Conservation (phyloP, 2,888 invertebrate genomes). For the Mesorhabditis sp. region DNA sequence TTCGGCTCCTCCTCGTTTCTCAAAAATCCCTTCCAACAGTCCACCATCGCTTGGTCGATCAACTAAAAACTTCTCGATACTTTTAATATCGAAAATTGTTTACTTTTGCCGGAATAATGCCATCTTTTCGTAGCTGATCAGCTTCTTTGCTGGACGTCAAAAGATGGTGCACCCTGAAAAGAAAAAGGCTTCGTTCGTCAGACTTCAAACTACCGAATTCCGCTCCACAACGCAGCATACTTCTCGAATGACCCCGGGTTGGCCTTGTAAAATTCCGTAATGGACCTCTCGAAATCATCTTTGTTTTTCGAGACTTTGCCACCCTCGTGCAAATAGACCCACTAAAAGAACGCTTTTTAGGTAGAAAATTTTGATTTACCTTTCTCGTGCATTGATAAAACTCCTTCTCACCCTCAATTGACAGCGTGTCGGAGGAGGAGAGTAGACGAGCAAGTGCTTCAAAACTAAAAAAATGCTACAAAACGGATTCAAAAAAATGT, state of each 20-base stretch:
- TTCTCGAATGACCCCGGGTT: not conserved
- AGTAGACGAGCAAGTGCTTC: constrained; percentile 23
- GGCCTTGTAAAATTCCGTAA: not conserved
- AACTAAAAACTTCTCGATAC: constrained; percentile 8
- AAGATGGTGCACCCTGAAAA: constrained; percentile 28
- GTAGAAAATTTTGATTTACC: constrained; percentile 21
- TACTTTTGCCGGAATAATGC: too few relatives aligned
- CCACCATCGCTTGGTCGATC: constrained; percentile 18
- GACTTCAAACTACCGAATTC: not conserved
- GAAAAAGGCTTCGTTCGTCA: constrained; percentile 7
- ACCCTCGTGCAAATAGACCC: constrained; percentile 23
- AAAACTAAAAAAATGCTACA: constrained; percentile 19
- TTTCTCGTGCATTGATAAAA: constrained; percentile 34
- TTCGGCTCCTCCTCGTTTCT: constrained; percentile 31
- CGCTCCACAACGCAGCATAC: not conserved
- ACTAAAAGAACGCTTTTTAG: constrained; percentile 13
- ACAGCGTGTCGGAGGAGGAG: constrained; percentile 31
- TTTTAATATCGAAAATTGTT: too few relatives aligned
- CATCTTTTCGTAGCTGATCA: too few relatives aligned
- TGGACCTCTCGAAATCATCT: not conserved
- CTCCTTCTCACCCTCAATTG: constrained; percentile 46
- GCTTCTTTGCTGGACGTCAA: constrained; percentile 7
- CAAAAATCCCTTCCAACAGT: constrained; percentile 34
- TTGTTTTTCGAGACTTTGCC: not conserved
- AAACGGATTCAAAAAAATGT: constrained; percentile 8